phyloP scores from a whole-genome alignment of 2,888 invertebrate species.

The Spicauda simplicius region DNA sequence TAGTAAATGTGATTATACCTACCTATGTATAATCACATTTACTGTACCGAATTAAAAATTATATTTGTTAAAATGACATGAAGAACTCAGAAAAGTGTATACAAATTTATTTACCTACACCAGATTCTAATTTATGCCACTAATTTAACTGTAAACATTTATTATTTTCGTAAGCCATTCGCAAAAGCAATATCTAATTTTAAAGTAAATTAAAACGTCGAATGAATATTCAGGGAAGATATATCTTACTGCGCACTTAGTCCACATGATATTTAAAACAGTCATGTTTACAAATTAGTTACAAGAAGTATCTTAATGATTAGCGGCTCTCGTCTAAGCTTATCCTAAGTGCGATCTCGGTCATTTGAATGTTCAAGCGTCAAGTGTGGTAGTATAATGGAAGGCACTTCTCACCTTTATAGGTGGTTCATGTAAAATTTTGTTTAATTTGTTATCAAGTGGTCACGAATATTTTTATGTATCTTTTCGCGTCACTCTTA shows the following conservation, averaged over 20 bases:
- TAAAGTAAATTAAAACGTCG: background rate
- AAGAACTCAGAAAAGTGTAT: too few relatives aligned
- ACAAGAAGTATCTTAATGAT: constrained; percentile 8
- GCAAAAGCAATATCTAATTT: background rate
- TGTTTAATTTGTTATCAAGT: background rate
- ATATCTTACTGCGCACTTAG: constrained; percentile 1
- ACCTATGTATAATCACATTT: too few relatives aligned
- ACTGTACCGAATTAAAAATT: too few relatives aligned
- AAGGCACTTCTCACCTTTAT: constrained; percentile 1
- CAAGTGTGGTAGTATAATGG: constrained; percentile 1
- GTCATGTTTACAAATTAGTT: constrained; percentile 23
- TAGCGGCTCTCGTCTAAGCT: constrained; percentile 6
- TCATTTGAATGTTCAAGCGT: constrained; percentile 16
- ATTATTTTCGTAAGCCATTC: background rate
- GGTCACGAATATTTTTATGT: background rate
- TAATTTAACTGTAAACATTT: too few relatives aligned
- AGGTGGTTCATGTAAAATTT: background rate
- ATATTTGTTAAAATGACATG: too few relatives aligned
- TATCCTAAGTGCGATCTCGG: constrained; percentile 15
- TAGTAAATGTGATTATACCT: too few relatives aligned
- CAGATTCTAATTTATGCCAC: too few relatives aligned
- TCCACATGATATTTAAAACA: background rate
- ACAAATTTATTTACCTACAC: too few relatives aligned
- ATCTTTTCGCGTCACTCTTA: too few relatives aligned
- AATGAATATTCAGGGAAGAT: background rate